phyloP scores from a whole-genome alignment of 2,113 vertebrate species.

The Antidorcas marsupialis region DNA sequence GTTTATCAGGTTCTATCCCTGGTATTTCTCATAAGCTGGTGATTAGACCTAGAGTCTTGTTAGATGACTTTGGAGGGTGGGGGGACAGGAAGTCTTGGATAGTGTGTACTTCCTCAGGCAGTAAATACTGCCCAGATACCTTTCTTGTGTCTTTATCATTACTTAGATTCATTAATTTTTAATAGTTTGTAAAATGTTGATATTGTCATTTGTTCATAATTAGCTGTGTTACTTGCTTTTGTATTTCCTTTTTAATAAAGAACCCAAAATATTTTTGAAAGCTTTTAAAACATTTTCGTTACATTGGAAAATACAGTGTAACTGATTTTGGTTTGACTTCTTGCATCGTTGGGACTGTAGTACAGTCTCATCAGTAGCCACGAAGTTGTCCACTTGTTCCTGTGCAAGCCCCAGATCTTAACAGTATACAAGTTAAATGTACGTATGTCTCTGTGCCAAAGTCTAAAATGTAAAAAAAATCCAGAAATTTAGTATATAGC shows the following conservation, averaged over 20 bases:
- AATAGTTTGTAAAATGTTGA: slow-evolving; percentile 24
- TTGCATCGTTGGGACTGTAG: background rate
- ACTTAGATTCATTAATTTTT: background rate
- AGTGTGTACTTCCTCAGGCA: background rate
- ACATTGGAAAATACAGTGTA: background rate
- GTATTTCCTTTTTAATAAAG: slow-evolving; percentile 10
- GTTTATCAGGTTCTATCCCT: background rate
- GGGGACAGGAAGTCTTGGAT: background rate
- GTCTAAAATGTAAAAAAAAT: background rate
- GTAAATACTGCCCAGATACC: background rate
- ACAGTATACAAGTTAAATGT: background rate
- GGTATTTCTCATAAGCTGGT: background rate
- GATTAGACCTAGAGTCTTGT: background rate
- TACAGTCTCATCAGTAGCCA: background rate
- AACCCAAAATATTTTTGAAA: slow-evolving; percentile 40
- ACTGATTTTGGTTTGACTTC: background rate
- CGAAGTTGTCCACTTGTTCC: background rate
- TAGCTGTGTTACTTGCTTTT: background rate
- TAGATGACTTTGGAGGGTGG: background rate
- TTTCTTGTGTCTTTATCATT: background rate
- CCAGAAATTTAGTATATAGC: background rate
- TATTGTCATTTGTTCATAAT: background rate
- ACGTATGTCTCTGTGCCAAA: background rate
- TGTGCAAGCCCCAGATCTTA: background rate
- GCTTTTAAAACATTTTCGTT: background rate